phyloP scores from a whole-genome alignment of 2,888 invertebrate species.

The Leucania comma region DNA sequence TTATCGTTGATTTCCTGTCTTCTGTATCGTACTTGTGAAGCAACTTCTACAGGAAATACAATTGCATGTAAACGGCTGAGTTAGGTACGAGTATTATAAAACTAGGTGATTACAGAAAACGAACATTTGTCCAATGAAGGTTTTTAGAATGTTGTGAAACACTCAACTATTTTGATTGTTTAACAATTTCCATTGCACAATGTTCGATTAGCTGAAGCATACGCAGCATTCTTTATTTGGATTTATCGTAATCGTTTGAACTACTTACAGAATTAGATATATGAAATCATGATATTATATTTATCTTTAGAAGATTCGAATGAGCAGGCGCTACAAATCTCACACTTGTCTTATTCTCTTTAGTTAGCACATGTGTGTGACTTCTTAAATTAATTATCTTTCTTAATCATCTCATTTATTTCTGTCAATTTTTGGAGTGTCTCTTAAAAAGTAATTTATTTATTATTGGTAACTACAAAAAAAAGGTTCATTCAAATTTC shows the following conservation, averaged over 20 bases:
- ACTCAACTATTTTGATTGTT: constrained; percentile 52
- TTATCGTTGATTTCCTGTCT: not conserved
- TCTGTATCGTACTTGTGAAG: constrained; percentile 10
- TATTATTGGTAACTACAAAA: not conserved
- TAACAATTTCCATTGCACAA: constrained; percentile 49
- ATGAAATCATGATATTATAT: constrained; percentile 30
- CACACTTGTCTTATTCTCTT: constrained; percentile 42
- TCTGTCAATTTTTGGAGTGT: constrained; percentile 1
- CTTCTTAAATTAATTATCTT: constrained; percentile 58
- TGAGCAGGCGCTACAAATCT: constrained; percentile 35
- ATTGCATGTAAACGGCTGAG: constrained; percentile 11
- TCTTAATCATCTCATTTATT: constrained; percentile 47
- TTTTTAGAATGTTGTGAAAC: constrained; percentile 36
- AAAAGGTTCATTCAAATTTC: constrained; percentile 1
- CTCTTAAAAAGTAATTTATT: not conserved
- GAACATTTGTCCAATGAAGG: constrained; percentile 29
- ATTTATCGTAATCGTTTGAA: constrained; percentile 38
- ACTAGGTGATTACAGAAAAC: constrained; percentile 43
- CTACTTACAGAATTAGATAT: constrained; percentile 50
- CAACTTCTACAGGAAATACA: constrained; percentile 15
- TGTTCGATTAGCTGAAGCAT: constrained; percentile 43
- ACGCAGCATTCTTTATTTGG: constrained; percentile 51
- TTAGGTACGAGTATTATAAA: constrained; percentile 19
- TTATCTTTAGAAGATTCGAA: constrained; percentile 38
- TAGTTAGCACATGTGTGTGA: constrained; percentile 63